A percentile compares a stretch with the other conserved stretches of the same genome.
phyloP scores from a whole-genome alignment of 2,888 invertebrate species.

The Watsonalla cultraria region DNA sequence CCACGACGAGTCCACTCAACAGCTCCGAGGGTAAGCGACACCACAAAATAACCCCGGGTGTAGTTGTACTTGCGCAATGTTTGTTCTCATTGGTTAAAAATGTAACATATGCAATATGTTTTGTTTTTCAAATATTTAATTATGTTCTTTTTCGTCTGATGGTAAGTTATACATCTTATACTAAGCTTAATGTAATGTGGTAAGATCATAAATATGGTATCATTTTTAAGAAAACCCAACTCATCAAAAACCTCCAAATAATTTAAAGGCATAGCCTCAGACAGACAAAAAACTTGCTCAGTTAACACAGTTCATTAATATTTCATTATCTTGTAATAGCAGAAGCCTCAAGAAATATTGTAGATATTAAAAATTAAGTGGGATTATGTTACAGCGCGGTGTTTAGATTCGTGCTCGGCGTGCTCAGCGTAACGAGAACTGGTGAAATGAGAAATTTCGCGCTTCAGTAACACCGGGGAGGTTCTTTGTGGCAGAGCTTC shows the following conservation, averaged over 20 bases:
- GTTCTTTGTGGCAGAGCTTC: slow-evolving; percentile 10
- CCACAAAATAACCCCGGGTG: no score
- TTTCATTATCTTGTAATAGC: not conserved
- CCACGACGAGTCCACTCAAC: no score
- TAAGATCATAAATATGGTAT: not conserved
- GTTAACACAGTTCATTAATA: not conserved
- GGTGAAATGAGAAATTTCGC: slow-evolving; percentile 38
- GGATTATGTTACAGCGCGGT: slow-evolving; percentile 5
- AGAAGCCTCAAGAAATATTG: not conserved
- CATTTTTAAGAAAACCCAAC: not conserved
- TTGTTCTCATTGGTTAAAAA: no score
- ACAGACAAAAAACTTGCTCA: not conserved
- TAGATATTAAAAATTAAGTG: slow-evolving; percentile 8
- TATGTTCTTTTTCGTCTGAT: no score
- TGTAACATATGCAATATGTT: no score
- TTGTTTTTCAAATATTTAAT: no score
- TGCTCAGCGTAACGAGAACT: slow-evolving; percentile 19
- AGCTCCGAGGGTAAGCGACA: no score
- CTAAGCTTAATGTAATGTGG: no score
- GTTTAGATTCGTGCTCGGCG: slow-evolving; percentile 4
- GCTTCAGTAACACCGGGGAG: slow-evolving; percentile 24
- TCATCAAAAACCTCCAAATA: no score
- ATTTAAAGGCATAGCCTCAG: no score
- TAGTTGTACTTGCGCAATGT: no score
- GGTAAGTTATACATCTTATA: no score